phyloP scores from a whole-genome alignment of 2,888 invertebrate species.

The Orthosia gothica region DNA sequence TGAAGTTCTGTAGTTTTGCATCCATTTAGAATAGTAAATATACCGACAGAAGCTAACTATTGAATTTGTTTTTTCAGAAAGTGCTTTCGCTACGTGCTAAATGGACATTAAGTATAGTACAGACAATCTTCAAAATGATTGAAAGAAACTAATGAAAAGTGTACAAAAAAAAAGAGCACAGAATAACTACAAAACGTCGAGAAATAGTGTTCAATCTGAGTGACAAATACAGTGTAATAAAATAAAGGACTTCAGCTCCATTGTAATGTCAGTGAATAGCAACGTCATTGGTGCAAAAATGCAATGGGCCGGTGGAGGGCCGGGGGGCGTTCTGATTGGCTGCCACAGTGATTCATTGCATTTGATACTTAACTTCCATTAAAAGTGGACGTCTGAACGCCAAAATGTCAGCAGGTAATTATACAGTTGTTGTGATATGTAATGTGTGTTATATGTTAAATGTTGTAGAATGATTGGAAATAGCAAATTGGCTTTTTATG shows the following conservation, averaged over 20 bases:
- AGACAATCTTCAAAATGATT: slow-evolving; percentile 6
- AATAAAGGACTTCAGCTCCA: slow-evolving; percentile 61
- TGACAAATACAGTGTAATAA: slow-evolving; percentile 62
- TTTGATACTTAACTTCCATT: slow-evolving; percentile 74
- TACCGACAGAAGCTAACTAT: slow-evolving; percentile 5
- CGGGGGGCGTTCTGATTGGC: slow-evolving; percentile 72
- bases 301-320: slow-evolving; percentile 88
- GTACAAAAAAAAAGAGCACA: slow-evolving; percentile 12
- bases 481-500: slow-evolving; percentile 54
- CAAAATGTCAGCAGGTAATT: slow-evolving; percentile 89
- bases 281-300: slow-evolving; percentile 82
- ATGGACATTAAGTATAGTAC: slow-evolving; percentile 20
- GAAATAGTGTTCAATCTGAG: slow-evolving; percentile 46
- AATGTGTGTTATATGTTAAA: slow-evolving; percentile 39
- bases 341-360: slow-evolving; percentile 77
- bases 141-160: slow-evolving; percentile 27
- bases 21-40: slow-evolving; percentile 1
- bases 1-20: slow-evolving; percentile 25
- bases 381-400: slow-evolving; percentile 71
- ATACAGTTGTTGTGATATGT: slow-evolving; percentile 46
- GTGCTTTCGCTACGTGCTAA: slow-evolving; percentile 25
- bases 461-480: slow-evolving; percentile 53
- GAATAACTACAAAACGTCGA: slow-evolving; percentile 12
- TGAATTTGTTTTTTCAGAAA: slow-evolving; percentile 49
- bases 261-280: slow-evolving; percentile 84